Percentiles rank a stretch among this genome's conserved stretches.
These are phyloP conservation scores for Gallinago paraguaiae DNA, from an alignment of 2,113 vertebrate genomes.

Conservation along the genomic window DNA sequence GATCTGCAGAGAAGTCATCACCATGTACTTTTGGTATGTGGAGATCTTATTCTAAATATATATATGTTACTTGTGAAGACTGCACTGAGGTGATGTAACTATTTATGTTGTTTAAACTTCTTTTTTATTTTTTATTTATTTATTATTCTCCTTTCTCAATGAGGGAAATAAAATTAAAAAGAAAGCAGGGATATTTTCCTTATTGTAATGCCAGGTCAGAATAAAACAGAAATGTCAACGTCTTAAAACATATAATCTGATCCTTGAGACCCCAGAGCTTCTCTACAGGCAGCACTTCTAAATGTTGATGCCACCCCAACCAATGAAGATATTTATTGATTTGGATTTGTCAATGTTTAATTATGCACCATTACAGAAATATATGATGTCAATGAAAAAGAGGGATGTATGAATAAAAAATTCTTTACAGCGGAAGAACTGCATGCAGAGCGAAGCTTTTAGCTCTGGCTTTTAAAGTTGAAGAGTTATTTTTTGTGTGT, in stretches of 20 bases:
- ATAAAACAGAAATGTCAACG: slow-evolving; percentile 8
- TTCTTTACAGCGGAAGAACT: slow-evolving; percentile 39
- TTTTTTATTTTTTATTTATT: not conserved
- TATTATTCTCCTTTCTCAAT: not conserved
- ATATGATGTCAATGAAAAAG: slow-evolving; percentile 45
- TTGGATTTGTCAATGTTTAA: slow-evolving; percentile 63
- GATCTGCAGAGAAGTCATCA: not conserved
- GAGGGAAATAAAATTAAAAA: not conserved
- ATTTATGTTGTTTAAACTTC: not conserved
- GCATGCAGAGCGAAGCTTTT: slow-evolving; percentile 55
- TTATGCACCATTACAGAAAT: slow-evolving; percentile 59
- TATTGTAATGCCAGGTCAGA: not conserved
- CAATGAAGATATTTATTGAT: slow-evolving; percentile 49
- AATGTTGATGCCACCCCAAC: not conserved
- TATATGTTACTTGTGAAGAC: not conserved
- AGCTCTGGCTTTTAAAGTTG: slow-evolving; percentile 27
- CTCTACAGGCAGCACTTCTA: not conserved
- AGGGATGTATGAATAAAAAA: slow-evolving; percentile 48
- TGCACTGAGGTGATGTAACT: not conserved
- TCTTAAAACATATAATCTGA: not conserved
- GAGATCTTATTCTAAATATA: not conserved
- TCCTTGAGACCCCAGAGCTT: not conserved
- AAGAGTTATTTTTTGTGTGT: not conserved
- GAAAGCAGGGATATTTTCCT: not conserved
- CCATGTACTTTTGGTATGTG: not conserved